Percentiles rank a stretch among this genome's conserved stretches.
These are phyloP conservation scores for Eledona agricola DNA, from an alignment of 2,888 invertebrate species.

Conservation along the genomic window DNA sequence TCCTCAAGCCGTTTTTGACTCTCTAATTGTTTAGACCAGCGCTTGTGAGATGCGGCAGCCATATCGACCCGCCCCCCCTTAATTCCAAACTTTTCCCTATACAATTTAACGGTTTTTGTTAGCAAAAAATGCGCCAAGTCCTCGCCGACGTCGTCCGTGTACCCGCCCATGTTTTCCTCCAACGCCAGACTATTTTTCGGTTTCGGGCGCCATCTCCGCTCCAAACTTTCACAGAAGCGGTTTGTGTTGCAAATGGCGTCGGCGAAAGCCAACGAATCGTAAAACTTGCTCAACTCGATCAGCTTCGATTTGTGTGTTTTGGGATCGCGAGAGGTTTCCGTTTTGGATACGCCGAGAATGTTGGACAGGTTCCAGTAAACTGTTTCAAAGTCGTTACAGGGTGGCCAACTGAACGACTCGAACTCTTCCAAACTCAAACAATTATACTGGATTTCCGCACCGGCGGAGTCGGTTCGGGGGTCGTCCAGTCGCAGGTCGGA, in stretches of 20 bases:
- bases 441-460: slow-evolving; percentile 41
- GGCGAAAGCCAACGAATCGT: slow-evolving; percentile 46
- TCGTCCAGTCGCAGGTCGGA: slow-evolving; percentile 1
- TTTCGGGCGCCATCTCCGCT: slow-evolving; percentile 52
- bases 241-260: slow-evolving; percentile 50
- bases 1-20: slow-evolving; percentile 63
- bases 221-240: slow-evolving; percentile 42
- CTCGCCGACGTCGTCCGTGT: slow-evolving; percentile 47
- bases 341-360: slow-evolving; percentile 38
- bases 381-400: slow-evolving; percentile 28
- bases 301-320: slow-evolving; percentile 15
- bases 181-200: slow-evolving; percentile 60
- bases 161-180: slow-evolving; percentile 53
- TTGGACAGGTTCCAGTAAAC: slow-evolving; percentile 58
- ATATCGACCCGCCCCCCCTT: slow-evolving; percentile 40
- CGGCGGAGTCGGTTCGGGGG: neutral
- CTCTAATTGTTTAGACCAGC: slow-evolving; percentile 59
- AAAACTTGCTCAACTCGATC: slow-evolving; percentile 29
- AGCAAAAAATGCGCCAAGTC: slow-evolving; percentile 58
- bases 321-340: neutral
- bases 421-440: slow-evolving; percentile 36
- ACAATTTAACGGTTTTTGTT: slow-evolving; percentile 41
- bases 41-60: slow-evolving; percentile 60
- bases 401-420: slow-evolving; percentile 10
- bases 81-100: slow-evolving; percentile 31